phyloP scores from a whole-genome alignment of 30 jellyfish, hydroid and myxozoan genomes.

The Pelagia noctiluca region DNA sequence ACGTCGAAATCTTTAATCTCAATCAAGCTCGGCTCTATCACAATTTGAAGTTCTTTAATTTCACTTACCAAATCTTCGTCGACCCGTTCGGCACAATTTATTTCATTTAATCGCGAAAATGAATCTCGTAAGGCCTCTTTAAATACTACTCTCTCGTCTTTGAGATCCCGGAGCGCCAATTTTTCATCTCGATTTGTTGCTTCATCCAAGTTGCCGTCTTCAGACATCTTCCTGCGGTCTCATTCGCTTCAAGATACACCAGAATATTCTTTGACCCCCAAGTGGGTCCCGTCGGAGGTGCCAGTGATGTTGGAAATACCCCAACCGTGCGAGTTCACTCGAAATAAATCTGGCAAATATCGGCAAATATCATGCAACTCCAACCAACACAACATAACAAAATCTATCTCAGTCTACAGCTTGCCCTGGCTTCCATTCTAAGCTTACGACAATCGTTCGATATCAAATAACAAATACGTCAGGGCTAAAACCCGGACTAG shows the following conservation, averaged over 20 bases:
- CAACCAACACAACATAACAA: no score
- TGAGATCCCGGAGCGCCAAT: background rate
- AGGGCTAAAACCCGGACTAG: no score
- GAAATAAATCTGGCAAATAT: no score
- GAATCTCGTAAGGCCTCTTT: slow-evolving; percentile 25
- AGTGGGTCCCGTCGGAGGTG: slow-evolving; percentile 65
- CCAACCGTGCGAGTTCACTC: no score
- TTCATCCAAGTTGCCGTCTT: slow-evolving; percentile 1
- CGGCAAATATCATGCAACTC: no score
- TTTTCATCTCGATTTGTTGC: background rate
- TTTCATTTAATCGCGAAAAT: background rate
- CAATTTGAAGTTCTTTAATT: slow-evolving; percentile 12
- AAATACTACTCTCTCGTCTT: slow-evolving; percentile 14
- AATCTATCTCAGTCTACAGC: no score
- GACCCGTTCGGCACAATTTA: background rate
- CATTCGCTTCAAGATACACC: background rate
- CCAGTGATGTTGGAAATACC: no score
- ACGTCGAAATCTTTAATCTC: slow-evolving; percentile 15
- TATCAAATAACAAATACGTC: no score
- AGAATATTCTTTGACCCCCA: background rate
- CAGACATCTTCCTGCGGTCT: slow-evolving; percentile 1
- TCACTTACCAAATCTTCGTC: slow-evolving; percentile 31
- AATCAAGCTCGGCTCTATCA: slow-evolving; percentile 17
- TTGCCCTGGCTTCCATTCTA: no score
- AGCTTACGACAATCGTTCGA: no score